These are phyloP conservation scores for Enteromius anoplus DNA, from an alignment of 2,797 vertebrate genomes.

Conservation along the genomic window DNA sequence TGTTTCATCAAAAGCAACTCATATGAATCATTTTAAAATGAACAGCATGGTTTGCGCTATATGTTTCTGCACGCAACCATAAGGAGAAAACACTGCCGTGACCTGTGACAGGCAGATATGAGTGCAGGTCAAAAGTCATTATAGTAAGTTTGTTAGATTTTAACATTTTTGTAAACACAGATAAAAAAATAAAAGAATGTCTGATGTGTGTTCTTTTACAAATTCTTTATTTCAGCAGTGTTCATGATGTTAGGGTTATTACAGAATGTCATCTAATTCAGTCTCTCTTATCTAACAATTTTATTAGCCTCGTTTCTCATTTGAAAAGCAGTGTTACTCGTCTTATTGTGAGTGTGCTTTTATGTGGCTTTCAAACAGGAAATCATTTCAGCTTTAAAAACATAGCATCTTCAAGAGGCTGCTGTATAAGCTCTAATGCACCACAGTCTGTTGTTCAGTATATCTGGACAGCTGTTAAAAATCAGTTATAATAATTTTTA, in stretches of 20 bases:
- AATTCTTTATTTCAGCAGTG: not conserved
- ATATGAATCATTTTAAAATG: not conserved
- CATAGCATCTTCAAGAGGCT: not conserved
- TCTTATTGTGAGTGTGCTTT: not conserved
- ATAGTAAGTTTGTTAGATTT: not conserved
- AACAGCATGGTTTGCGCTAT: not conserved
- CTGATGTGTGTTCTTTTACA: not conserved
- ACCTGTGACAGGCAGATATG: not conserved
- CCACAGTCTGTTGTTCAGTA: not conserved
- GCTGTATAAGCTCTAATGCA: not conserved
- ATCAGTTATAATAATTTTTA: not conserved
- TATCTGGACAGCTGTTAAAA: not conserved
- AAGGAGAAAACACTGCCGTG: not conserved
- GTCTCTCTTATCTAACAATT: not conserved
- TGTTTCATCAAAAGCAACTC: not conserved
- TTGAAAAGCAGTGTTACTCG: not conserved
- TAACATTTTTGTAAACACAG: not conserved
- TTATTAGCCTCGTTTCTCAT: not conserved
- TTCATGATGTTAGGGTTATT: not conserved
- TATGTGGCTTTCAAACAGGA: not conserved
- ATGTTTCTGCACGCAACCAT: not conserved
- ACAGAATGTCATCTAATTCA: not conserved
- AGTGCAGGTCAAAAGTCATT: not conserved
- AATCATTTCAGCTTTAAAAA: not conserved
- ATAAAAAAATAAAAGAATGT: too few relatives aligned